Evolutionary conservation across 2,888 invertebrate species (phyloP).

Genomic region (Ectemnius continuus): DNA sequence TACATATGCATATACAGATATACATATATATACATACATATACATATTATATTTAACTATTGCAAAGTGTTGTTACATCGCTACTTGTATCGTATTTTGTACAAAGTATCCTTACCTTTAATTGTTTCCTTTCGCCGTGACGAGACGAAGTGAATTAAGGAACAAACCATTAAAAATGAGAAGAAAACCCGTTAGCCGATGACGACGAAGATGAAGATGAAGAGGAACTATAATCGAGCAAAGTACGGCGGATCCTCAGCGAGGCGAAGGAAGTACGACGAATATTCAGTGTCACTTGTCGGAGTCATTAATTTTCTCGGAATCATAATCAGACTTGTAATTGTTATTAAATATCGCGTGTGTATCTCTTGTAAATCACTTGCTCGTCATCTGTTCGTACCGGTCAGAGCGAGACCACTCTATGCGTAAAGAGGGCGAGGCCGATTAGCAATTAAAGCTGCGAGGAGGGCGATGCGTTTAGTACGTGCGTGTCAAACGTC

Average conservation of each 20-base stretch:
- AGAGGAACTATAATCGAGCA: constrained; percentile 19
- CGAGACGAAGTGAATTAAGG: constrained; percentile 25
- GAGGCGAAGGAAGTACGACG: constrained; percentile 25
- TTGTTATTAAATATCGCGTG: constrained; percentile 41
- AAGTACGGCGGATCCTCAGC: constrained; percentile 23
- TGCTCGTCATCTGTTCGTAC: constrained; percentile 24
- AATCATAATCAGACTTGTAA: constrained; percentile 30
- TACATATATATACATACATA: constrained; percentile 57
- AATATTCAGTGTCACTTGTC: constrained; percentile 22
- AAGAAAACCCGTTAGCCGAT: not conserved
- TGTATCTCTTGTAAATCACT: constrained; percentile 20
- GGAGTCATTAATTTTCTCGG: constrained; percentile 13
- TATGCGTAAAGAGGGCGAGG: constrained; percentile 15
- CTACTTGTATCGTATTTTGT: constrained; percentile 77
- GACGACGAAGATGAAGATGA: constrained; percentile 23
- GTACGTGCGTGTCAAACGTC: constrained; percentile 19
- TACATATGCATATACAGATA: constrained; percentile 49
- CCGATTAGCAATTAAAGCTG: not conserved
- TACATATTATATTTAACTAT: constrained; percentile 76
- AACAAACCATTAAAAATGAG: not conserved
- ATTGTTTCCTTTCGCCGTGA: constrained; percentile 51
- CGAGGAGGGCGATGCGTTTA: constrained; percentile 7
- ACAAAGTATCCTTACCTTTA: constrained; percentile 73
- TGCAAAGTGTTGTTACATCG: constrained; percentile 77
- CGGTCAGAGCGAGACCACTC: constrained; percentile 16